A percentile compares a stretch with the other conserved stretches of the same genome.
Evolutionary conservation across 2,888 invertebrate species (phyloP).

Genomic region (Oscheius sp.): DNA sequence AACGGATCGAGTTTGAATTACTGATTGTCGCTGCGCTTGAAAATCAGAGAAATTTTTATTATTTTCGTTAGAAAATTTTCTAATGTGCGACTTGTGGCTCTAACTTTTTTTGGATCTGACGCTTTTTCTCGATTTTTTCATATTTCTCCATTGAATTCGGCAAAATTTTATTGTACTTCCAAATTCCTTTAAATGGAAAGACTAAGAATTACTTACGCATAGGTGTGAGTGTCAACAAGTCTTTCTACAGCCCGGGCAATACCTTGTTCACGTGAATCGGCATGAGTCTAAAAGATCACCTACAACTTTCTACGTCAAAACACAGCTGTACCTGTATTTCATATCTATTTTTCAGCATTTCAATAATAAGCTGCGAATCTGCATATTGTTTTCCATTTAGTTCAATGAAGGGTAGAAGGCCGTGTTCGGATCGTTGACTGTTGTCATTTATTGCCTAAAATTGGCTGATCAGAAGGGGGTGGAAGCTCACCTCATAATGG

Average conservation of each 20-base stretch:
- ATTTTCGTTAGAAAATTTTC: no score
- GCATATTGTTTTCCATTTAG: constrained; percentile 33
- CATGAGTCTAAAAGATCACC: not conserved
- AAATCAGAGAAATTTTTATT: no score
- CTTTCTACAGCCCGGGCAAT: constrained; percentile 8
- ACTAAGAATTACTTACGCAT: not conserved
- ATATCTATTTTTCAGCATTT: constrained; percentile 14
- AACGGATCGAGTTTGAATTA: no score
- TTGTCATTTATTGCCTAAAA: not conserved
- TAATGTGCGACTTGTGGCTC: no score
- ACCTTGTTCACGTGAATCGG: constrained; percentile 6
- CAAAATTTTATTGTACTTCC: no score
- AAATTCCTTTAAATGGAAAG: no score
- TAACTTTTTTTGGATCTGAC: no score
- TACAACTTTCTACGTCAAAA: not conserved
- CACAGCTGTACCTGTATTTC: constrained; percentile 12
- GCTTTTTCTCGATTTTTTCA: no score
- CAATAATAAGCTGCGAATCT: constrained; percentile 36
- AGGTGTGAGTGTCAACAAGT: constrained; percentile 6
- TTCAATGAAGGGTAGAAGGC: constrained; percentile 39
- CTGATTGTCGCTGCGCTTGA: no score
- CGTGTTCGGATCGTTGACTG: constrained; percentile 11
- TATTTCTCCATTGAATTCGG: no score
- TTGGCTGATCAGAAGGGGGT: no score
- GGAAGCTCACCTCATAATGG: constrained; percentile 57